phyloP scores from a whole-genome alignment of 2,888 invertebrate species.

The Vanessa cardui region DNA sequence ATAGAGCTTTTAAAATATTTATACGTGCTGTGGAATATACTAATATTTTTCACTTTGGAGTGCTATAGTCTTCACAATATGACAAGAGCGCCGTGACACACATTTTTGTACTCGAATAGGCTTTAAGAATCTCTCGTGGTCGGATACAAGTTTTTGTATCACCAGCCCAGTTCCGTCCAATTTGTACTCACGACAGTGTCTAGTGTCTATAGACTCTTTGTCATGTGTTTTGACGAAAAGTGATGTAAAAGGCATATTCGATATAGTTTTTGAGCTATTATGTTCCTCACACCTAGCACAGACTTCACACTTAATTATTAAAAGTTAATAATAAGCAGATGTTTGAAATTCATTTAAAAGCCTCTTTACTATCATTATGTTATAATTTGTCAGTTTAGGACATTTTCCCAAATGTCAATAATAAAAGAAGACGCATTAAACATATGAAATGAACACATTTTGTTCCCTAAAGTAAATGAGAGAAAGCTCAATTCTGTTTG shows the following conservation, averaged over 20 bases:
- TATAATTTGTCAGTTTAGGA: too few species aligned
- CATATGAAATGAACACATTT: too few species aligned
- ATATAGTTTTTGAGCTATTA: too few species aligned
- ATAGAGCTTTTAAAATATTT: too few species aligned
- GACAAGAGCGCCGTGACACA: slow-evolving; percentile 30
- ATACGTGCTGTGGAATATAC: not conserved
- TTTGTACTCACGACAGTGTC: slow-evolving; percentile 2
- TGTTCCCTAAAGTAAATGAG: not conserved
- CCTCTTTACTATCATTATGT: too few species aligned
- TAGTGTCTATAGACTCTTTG: slow-evolving; percentile 6
- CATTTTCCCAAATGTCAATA: too few species aligned
- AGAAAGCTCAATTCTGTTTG: not conserved
- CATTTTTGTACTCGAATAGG: slow-evolving; percentile 30
- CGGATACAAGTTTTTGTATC: slow-evolving; percentile 24
- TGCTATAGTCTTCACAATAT: slow-evolving; percentile 23
- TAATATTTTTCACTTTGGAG: slow-evolving; percentile 12
- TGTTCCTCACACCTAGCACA: too few species aligned
- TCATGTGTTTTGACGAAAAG: not conserved
- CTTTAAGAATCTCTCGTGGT: slow-evolving; percentile 26
- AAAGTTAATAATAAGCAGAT: too few species aligned
- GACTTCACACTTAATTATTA: too few species aligned
- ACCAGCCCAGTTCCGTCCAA: slow-evolving; percentile 21
- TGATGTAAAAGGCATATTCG: too few species aligned
- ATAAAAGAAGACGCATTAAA: too few species aligned
- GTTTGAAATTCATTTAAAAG: too few species aligned